Percentiles rank a stretch among this genome's conserved stretches.
phyloP scores from a whole-genome alignment of 2,888 invertebrate genomes.

The Zhengitettix transpicula region DNA sequence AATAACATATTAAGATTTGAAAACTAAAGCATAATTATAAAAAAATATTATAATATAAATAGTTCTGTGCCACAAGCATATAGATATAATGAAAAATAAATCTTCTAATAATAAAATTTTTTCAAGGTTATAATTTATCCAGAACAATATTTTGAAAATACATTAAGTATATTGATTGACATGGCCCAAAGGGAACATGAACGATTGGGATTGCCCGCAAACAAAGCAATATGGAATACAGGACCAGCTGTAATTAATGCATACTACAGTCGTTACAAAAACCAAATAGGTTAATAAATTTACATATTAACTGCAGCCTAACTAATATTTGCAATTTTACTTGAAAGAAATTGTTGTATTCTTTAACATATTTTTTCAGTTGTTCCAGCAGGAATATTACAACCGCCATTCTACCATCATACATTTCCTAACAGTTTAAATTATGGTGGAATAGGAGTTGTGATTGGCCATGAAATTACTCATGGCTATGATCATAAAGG shows the following conservation, averaged over 20 bases:
- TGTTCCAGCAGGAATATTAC: constrained; percentile 88
- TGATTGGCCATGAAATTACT: constrained; percentile 84
- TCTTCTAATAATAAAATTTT: no score
- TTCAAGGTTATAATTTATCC: no score
- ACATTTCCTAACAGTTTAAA: constrained; percentile 66
- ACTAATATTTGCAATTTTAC: constrained; percentile 1
- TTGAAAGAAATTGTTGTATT: constrained; percentile 5
- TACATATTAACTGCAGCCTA: background rate
- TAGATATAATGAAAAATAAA: no score
- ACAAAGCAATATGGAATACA: constrained; percentile 68
- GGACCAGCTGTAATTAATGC: constrained; percentile 88
- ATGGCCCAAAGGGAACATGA: constrained; percentile 55
- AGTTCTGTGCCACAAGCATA: no score
- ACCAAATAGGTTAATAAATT: constrained; percentile 57
- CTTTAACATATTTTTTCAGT: constrained; percentile 27
- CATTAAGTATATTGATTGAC: constrained; percentile 55
- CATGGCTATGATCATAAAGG: constrained; percentile 87
- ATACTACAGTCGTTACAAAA: constrained; percentile 87
- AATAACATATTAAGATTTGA: no score
- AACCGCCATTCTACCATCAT: constrained; percentile 85
- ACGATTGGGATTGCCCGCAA: constrained; percentile 49
- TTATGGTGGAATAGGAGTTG: constrained; percentile 81
- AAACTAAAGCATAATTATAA: no score
- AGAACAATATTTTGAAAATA: constrained; percentile 67
- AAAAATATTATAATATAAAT: no score